These are phyloP conservation scores for Hyles euphorbiae DNA, from an alignment of 1,140 invertebrate species.

Conservation along the genomic window DNA sequence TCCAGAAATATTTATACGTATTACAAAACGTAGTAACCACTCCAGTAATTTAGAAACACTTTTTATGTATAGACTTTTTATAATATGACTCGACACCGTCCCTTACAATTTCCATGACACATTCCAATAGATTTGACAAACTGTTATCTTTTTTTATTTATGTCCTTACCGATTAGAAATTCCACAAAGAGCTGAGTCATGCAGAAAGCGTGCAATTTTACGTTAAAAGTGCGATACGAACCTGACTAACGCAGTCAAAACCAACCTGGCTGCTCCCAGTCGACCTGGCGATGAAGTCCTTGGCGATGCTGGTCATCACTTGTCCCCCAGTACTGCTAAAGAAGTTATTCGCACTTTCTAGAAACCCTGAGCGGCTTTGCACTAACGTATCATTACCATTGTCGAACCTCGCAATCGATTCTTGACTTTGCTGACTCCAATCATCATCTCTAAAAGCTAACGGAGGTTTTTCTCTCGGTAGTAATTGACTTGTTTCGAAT, in stretches of 20 bases:
- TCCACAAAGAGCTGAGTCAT: conserved; percentile 31
- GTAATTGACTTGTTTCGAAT: conserved; percentile 42
- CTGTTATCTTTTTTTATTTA: background rate
- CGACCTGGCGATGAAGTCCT: conserved; percentile 80
- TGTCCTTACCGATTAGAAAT: background rate
- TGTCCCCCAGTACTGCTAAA: conserved; percentile 74
- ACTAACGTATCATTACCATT: conserved; percentile 49
- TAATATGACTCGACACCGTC: too few species aligned
- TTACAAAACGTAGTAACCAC: too few species aligned
- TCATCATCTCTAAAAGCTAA: conserved; percentile 30
- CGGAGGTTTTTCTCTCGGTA: conserved; percentile 49
- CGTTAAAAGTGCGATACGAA: conserved; percentile 60
- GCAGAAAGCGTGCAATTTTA: conserved; percentile 48
- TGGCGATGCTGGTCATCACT: conserved; percentile 79
- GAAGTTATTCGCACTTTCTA: conserved; percentile 72
- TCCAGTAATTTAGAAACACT: too few species aligned
- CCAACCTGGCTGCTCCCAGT: conserved; percentile 80
- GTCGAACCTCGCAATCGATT: conserved; percentile 47
- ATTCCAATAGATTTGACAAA: background rate
- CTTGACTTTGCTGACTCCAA: conserved; percentile 17
- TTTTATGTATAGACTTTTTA: too few species aligned
- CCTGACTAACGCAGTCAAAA: conserved; percentile 71
- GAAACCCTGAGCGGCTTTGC: conserved; percentile 62
- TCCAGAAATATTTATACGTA: too few species aligned
- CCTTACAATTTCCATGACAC: conserved; percentile 1